Base-by-base conservation (phyloP, 30 jellyfish, hydroid and myxozoan species). In the Morbakka virulenta region DNA sequence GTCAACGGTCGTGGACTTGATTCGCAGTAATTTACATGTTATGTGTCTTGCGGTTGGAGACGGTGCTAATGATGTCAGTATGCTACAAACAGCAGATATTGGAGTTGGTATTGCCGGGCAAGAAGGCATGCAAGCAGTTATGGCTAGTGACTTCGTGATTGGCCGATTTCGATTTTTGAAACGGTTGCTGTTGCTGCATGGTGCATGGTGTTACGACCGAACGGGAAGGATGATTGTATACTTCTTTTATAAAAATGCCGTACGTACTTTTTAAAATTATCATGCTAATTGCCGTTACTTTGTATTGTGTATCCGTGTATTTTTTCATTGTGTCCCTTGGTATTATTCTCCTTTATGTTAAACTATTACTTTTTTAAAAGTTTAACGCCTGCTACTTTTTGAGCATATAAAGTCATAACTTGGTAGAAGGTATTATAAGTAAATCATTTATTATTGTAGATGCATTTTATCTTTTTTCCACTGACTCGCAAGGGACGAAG, bases 41-140 rank as follows among this genome's bases (percentile, higher is more conserved):
- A 89, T 89, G 97, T 74, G 95, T 9, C 70, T 91, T 6, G 95
- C 98, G 12, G 80, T 91, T 64, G 98, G 98, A 2, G 98, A 91
- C 63, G 98, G 98, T n/a, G 98, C 98, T 1, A 91, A 91, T 52
- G 98, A 91, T 74, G 96, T 85, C 63, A 91, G 98, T 81, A 91
- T 91, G 98, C 74, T 91, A 27, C 98, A 91, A 70, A 84, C 75
- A 94, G 98, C 98, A 11, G 96, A 91, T 68, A 96, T 91, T 32
- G 98, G 98, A 13, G 97, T 91, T 61, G 98, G 98, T 20, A 79
- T 91, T 14, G 98, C 94, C 0, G 98, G 98, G 61, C 90, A 86
- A 22, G 97, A 91, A 62, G 98, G 97, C 48, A 86, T 79, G 95
- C 98, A 91, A 76, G 98, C 98, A 6, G 98, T 83, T 11, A 85